Conservation (phyloP, 2,888 invertebrate species). For the Meganola albula region DNA sequence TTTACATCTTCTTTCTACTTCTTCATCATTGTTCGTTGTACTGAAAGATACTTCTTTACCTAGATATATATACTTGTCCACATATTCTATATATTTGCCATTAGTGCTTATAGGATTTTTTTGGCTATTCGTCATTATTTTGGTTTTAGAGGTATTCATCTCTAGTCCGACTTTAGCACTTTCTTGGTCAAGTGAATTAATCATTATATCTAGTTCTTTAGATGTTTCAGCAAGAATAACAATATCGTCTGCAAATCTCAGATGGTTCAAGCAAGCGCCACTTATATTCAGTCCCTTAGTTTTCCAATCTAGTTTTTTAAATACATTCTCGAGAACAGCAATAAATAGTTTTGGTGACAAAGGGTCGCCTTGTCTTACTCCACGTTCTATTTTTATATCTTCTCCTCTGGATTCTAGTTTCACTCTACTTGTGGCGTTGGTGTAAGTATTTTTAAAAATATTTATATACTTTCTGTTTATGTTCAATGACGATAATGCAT, state of each 20-base stretch:
- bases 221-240: not conserved
- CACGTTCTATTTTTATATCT: constrained; percentile 4
- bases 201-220: not conserved
- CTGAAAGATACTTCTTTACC: constrained; percentile 7
- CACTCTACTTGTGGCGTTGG: constrained; percentile 9
- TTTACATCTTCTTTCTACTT: constrained; percentile 5
- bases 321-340: not conserved
- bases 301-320: not conserved
- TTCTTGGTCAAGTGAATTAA: not conserved
- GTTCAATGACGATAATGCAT: not conserved
- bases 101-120: constrained; percentile 4
- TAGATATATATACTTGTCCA: constrained; percentile 7
- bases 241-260: not conserved
- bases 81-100: constrained; percentile 3
- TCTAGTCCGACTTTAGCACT: not conserved
- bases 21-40: constrained; percentile 1
- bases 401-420: constrained; percentile 8
- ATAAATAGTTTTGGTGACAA: not conserved
- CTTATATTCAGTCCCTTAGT: not conserved
- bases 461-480: not conserved
- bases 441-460: not conserved
- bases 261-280: not conserved
- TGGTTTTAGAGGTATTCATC: constrained; percentile 10
- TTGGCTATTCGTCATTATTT: constrained; percentile 15
- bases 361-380: not conserved